These are phyloP conservation scores for Menidia beryllina DNA, from an alignment of 2,113 vertebrate species.

Conservation along the genomic window DNA sequence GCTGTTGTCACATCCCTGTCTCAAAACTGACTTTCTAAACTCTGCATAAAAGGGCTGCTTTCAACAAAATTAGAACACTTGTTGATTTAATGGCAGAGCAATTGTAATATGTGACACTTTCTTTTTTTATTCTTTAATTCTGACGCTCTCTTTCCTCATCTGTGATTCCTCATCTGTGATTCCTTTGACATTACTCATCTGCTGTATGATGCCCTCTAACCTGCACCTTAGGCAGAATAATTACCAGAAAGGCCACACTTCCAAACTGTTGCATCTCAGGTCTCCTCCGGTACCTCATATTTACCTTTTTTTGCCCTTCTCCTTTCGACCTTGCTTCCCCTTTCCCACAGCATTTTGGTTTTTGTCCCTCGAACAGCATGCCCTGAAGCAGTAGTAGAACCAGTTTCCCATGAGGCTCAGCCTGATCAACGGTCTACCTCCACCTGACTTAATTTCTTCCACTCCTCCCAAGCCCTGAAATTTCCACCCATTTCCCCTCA, in stretches of 20 bases:
- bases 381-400: slow-evolving; percentile 56
- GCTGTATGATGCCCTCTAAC: not conserved
- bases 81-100: slow-evolving; percentile 59
- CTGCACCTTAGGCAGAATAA: not conserved
- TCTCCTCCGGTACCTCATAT: not conserved
- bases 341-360: slow-evolving; percentile 53
- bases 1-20: slow-evolving; percentile 23
- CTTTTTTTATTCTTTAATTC: slow-evolving; percentile 6
- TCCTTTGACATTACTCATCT: slow-evolving; percentile 46
- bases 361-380: slow-evolving; percentile 33
- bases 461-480: slow-evolving; percentile 16
- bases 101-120: slow-evolving; percentile 30
- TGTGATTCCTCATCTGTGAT: slow-evolving; percentile 40
- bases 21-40: slow-evolving; percentile 22
- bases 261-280: slow-evolving; percentile 24
- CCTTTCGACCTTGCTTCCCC: slow-evolving; percentile 25
- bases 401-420: slow-evolving; percentile 66
- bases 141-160: slow-evolving; percentile 27
- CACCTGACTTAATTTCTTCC: slow-evolving; percentile 47
- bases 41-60: slow-evolving; percentile 23
- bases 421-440: slow-evolving; percentile 54
- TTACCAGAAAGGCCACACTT: slow-evolving; percentile 22
- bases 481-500: slow-evolving; percentile 47
- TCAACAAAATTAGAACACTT: slow-evolving; percentile 71
- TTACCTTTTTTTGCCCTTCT: slow-evolving; percentile 34